Conservation (phyloP, 2,113 vertebrate genomes). For the Cyphomyrus plagiostoma region DNA sequence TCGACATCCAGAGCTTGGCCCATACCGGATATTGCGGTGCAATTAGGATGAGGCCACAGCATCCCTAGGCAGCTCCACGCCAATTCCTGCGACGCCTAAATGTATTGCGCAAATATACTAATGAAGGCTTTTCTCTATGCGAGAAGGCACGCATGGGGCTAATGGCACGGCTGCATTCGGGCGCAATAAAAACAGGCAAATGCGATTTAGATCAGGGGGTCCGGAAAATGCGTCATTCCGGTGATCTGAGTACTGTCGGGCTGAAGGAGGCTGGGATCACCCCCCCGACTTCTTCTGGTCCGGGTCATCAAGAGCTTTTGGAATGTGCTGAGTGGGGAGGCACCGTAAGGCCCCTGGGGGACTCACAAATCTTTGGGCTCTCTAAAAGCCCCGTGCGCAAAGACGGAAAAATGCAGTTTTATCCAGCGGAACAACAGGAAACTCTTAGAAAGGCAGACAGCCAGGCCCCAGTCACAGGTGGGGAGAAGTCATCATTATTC, state of each 20-base stretch:
- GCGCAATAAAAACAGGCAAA: conserved; percentile 3
- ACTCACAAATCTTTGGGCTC: background rate
- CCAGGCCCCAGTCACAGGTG: background rate
- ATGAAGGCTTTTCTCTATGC: conserved; percentile 39
- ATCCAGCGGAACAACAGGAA: background rate
- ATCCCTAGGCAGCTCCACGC: conserved; percentile 53
- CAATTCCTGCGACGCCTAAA: conserved; percentile 54
- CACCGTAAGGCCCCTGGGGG: background rate
- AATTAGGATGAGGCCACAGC: conserved; percentile 62
- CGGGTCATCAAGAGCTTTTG: background rate
- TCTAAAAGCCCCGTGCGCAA: background rate
- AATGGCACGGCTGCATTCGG: background rate
- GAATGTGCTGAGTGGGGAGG: background rate
- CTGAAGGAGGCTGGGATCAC: background rate
- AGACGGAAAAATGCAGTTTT: background rate
- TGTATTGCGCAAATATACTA: conserved; percentile 57
- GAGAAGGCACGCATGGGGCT: background rate
- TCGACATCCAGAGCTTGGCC: conserved; percentile 44
- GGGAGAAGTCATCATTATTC: background rate
- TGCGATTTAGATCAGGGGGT: background rate
- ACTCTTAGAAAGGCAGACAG: background rate
- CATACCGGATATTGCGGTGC: conserved; percentile 56
- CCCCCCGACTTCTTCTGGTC: background rate
- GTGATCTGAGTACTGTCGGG: background rate
- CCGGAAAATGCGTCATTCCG: background rate